A percentile compares a stretch with the other conserved stretches of the same genome.
These are phyloP conservation scores for Hemibagrus guttatus DNA, from an alignment of 2,797 vertebrate genomes.

Conservation along the genomic window DNA sequence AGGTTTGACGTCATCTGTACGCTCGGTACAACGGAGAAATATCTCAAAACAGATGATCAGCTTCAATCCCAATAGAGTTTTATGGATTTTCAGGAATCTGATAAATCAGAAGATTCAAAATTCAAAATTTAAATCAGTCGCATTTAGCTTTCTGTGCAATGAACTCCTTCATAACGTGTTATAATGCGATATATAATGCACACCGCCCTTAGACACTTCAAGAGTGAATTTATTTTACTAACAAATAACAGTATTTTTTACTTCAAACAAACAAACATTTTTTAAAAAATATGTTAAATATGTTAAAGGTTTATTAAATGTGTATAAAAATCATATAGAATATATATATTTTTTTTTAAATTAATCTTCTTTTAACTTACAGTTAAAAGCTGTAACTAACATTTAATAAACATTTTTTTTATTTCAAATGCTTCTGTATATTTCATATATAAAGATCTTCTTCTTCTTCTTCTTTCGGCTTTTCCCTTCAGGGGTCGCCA, in stretches of 20 bases:
- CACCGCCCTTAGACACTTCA: not conserved
- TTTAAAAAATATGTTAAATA: not conserved
- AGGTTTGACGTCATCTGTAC: constrained; percentile 46
- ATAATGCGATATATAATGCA: not conserved
- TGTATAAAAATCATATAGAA: too few species aligned
- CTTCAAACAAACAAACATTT: too few species aligned
- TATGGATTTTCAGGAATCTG: not conserved
- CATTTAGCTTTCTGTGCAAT: not conserved
- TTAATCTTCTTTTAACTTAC: too few species aligned
- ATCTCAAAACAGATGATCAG: not conserved
- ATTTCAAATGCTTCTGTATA: too few species aligned
- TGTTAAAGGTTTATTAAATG: not conserved
- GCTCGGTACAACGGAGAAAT: constrained; percentile 33
- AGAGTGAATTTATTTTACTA: not conserved
- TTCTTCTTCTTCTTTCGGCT: too few species aligned
- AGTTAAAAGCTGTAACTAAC: not conserved
- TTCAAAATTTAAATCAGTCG: not conserved
- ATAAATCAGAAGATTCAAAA: too few species aligned
- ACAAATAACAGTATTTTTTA: not conserved
- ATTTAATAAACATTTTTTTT: not conserved
- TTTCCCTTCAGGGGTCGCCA: too few species aligned
- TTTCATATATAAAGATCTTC: not conserved
- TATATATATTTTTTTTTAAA: too few species aligned
- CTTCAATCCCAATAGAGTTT: not conserved
- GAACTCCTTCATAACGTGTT: not conserved